A percentile compares a stretch with the other conserved stretches of the same genome.
Evolutionary conservation across 2,113 vertebrate genomes (phyloP).

Genomic region (Oenanthe melanoleuca): DNA sequence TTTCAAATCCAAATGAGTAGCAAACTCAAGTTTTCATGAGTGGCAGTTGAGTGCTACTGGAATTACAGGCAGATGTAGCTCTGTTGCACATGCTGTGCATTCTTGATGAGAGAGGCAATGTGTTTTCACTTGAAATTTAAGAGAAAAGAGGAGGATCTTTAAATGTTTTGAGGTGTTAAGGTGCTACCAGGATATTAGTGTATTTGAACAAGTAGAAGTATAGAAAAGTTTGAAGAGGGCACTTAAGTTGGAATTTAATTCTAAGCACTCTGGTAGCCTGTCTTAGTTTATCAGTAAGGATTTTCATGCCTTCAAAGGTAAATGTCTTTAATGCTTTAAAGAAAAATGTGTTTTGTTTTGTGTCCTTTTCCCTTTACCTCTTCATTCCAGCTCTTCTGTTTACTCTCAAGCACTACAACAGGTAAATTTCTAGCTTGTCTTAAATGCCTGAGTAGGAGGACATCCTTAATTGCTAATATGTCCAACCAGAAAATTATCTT

Average conservation of each 20-base stretch:
- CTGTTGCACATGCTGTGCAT: rapidly evolving
- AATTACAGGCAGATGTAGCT: neutral
- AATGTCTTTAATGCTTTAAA: neutral
- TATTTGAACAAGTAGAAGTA: neutral
- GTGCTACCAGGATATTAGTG: neutral
- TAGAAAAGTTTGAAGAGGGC: neutral
- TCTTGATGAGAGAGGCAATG: neutral
- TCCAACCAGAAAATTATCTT: neutral
- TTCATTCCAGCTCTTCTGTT: neutral
- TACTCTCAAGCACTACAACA: neutral
- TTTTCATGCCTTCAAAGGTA: neutral
- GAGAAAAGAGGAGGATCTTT: neutral
- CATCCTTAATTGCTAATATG: neutral
- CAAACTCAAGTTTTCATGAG: neutral
- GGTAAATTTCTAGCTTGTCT: neutral
- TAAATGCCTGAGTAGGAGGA: neutral
- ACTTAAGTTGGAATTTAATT: neutral
- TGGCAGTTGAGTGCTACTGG: neutral
- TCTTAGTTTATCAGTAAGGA: neutral
- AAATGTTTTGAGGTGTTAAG: neutral
- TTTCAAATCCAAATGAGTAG: neutral
- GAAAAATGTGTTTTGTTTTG: neutral
- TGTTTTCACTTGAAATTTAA: neutral
- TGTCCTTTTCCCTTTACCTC: neutral
- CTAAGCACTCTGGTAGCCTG: neutral